phyloP scores from a whole-genome alignment of 1,140 invertebrate genomes.

The Bombus sylvicola region DNA sequence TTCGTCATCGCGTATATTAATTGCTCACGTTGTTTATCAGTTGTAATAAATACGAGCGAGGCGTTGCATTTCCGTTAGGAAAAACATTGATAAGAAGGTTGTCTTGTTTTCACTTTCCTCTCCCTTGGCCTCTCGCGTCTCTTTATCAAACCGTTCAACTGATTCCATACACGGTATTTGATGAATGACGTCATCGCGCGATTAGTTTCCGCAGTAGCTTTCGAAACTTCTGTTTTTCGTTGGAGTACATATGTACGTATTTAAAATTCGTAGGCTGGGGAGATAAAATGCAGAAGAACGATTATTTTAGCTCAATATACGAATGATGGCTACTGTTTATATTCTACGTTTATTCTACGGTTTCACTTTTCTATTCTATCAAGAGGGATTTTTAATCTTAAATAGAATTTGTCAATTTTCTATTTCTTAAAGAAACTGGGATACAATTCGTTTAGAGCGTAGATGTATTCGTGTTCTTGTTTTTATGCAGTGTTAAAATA shows the following conservation, averaged over 20 bases:
- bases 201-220: neutral
- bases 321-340: no score
- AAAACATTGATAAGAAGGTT: conserved; percentile 58
- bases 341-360: no score
- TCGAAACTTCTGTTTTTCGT: neutral
- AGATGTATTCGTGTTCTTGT: no score
- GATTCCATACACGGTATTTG: conserved; percentile 18
- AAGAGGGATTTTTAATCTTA: no score
- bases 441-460: no score
- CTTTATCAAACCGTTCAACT: conserved; percentile 7
- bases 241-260: neutral
- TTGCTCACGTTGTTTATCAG: conserved; percentile 48
- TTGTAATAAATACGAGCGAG: neutral
- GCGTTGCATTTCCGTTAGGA: conserved; percentile 37
- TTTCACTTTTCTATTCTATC: no score
- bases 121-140: conserved; percentile 2
- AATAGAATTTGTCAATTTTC: no score
- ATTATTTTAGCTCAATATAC: no score
- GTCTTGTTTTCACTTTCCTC: neutral
- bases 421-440: no score
- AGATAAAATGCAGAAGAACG: neutral
- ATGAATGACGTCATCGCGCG: neutral
- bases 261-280: neutral
- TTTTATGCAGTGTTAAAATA: no score
- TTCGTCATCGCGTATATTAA: conserved; percentile 42